A percentile compares a stretch with the other conserved stretches of the same genome.
Conservation (phyloP, 2,113 vertebrate genomes). For the Oophaga pumilio region DNA sequence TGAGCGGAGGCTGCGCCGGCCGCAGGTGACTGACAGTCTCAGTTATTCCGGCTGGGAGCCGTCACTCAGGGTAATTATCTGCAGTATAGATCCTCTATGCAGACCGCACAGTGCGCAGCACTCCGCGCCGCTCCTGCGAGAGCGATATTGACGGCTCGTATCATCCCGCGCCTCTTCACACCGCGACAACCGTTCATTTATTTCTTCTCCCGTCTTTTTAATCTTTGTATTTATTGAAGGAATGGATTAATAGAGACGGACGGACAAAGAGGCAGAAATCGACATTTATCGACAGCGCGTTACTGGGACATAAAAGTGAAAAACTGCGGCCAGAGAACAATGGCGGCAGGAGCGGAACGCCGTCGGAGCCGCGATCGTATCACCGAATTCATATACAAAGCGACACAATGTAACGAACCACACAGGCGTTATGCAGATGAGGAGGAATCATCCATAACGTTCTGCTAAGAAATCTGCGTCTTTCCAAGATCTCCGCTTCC, state of each 20-base stretch:
- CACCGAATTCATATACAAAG: too few relatives aligned
- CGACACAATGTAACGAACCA: not conserved
- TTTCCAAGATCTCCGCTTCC: too few relatives aligned
- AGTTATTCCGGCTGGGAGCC: not conserved
- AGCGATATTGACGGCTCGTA: not conserved
- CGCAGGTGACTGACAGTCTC: slow-evolving; percentile 2
- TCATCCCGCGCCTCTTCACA: not conserved
- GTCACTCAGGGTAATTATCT: slow-evolving; percentile 37
- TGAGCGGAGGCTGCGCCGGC: not conserved
- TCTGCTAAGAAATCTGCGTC: too few relatives aligned
- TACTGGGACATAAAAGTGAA: not conserved
- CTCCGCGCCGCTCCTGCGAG: not conserved
- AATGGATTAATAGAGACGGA: not conserved
- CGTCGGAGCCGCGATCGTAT: not conserved
- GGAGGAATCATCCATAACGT: too few relatives aligned
- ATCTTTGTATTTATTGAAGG: slow-evolving; percentile 1
- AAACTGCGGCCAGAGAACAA: not conserved
- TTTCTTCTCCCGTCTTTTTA: not conserved
- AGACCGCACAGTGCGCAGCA: not conserved
- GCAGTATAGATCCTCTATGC: slow-evolving; percentile 34
- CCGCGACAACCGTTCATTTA: not conserved
- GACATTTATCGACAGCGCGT: not conserved
- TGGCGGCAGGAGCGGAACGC: not conserved
- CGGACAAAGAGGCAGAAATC: not conserved
- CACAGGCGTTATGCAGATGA: too few relatives aligned